phyloP scores from a whole-genome alignment of 2,888 invertebrate genomes.

The Hipparchia semele region DNA sequence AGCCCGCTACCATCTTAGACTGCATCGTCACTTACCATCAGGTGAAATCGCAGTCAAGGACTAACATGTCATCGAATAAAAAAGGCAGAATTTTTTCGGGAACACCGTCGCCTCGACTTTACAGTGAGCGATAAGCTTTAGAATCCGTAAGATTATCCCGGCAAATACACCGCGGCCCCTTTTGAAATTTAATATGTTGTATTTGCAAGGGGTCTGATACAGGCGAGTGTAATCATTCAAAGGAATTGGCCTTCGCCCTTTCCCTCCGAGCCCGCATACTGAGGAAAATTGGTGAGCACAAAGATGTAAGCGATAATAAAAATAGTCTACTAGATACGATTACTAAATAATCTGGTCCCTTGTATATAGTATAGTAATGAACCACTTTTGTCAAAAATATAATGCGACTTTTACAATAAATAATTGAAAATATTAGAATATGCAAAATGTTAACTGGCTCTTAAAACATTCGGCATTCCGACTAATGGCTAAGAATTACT shows the following conservation, averaged over 20 bases:
- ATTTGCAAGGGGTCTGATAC: slow-evolving; percentile 44
- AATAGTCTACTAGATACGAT: slow-evolving; percentile 1
- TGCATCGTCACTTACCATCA: no score
- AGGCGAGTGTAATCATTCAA: slow-evolving; percentile 59
- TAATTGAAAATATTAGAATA: no score
- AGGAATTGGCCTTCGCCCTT: slow-evolving; percentile 55
- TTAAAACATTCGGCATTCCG: no score
- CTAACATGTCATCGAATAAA: no score
- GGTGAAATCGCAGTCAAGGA: no score
- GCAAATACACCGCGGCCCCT: not conserved
- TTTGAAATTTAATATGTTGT: slow-evolving; percentile 27
- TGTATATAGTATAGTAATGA: no score
- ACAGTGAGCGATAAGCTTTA: not conserved
- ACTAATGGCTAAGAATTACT: no score
- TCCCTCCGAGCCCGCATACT: slow-evolving; percentile 62
- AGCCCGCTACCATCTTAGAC: no score
- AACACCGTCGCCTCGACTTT: not conserved
- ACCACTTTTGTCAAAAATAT: no score
- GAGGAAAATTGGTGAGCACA: slow-evolving; percentile 54
- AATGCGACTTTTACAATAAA: no score
- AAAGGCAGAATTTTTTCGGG: no score
- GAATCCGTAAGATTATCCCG: not conserved
- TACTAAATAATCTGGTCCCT: not conserved
- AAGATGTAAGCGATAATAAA: slow-evolving; percentile 26
- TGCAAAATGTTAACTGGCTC: no score